Base-by-base conservation (phyloP, 2,888 invertebrate genomes). In the Pyrochroa serraticornis region DNA sequence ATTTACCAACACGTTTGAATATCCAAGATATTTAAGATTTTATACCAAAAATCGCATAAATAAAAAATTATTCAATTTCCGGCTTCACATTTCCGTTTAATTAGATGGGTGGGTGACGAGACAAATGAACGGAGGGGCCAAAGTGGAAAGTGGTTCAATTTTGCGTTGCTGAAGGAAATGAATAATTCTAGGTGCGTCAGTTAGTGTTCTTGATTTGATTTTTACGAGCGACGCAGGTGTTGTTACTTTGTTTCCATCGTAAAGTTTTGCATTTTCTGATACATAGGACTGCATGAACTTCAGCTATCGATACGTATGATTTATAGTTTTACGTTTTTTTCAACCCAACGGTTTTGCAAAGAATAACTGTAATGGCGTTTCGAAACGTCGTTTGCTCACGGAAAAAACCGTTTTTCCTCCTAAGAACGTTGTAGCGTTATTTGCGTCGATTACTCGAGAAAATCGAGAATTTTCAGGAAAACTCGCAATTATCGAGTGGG, bases 231-330 rank as follows among this genome's bases (percentile, higher is more conserved):
- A 39, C 62, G 60, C 64, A 65, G 64, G 62, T 65, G 64, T 41
- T 61, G 61, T 43, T 56, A 48, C 47, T 56, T 54, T 60, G 51
- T 64, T 65, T 65, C 62, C 53, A 52, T 63, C 67, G 63, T 65
- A 64, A 66, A 67, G 62, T 66, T 67, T 66, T 58, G 62, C 65
- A 64, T 67, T 64, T 66, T 58, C 58, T 48, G 44, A 62, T 62
- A 58, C 58, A 53, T 36, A 48, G 36, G 53, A 36, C 53, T 47
- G 46, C 47, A 48, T 47, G 41, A 22, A 43, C 32, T 49, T 22
- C 37, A 7, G n/a, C 10, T 51, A 55, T 57, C 57, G 51, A 57
- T 57, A 56, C 51, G 22, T 51, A 32, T 57, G 57, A 57, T 57
- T 57, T 51, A 57, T 50, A 46, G 57, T 50, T 57, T 57, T 57